Evolutionary conservation across 2,113 vertebrate genomes (phyloP).

Genomic region (Xenopus laevis): DNA sequence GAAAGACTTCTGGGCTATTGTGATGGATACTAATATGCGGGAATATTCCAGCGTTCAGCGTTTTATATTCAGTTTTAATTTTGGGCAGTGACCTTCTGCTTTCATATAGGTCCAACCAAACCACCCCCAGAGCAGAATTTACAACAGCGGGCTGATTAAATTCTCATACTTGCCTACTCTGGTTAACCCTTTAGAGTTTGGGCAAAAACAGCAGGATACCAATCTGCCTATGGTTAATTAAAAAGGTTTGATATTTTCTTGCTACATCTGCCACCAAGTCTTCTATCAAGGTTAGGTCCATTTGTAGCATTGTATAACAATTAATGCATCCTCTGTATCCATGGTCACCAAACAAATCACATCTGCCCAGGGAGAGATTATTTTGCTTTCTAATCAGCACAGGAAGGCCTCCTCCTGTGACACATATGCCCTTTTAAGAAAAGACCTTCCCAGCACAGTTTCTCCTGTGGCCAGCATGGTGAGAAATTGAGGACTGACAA

Average conservation of each 20-base stretch:
- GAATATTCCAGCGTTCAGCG: too few species aligned
- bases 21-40: too few species aligned
- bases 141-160: too few species aligned
- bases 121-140: too few species aligned
- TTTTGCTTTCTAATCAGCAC: neutral
- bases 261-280: neutral
- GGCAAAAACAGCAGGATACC: neutral
- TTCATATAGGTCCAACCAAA: too few species aligned
- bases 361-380: neutral
- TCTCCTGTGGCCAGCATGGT: neutral
- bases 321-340: neutral
- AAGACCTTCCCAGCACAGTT: neutral
- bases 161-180: neutral
- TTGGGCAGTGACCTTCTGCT: too few species aligned
- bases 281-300: neutral
- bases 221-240: neutral
- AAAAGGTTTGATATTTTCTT: neutral
- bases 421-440: neutral
- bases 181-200: neutral
- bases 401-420: neutral
- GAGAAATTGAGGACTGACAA: too few species aligned
- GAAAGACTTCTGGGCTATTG: too few species aligned
- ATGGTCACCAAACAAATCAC: neutral
- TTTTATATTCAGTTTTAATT: too few species aligned
- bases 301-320: neutral